phyloP scores from a whole-genome alignment of 2,888 invertebrate species.

The Eupelmus urozonus region DNA sequence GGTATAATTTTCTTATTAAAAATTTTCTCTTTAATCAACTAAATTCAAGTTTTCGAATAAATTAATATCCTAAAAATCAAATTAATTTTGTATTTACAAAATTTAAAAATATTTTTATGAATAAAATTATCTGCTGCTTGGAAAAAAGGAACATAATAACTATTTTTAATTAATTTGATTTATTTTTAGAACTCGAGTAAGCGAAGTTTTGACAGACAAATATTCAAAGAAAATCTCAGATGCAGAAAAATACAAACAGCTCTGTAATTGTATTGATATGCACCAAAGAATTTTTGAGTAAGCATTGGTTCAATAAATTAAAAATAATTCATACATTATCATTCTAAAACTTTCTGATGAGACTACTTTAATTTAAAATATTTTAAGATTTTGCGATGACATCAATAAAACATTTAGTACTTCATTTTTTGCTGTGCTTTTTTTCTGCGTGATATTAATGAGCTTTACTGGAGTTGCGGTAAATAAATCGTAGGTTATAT shows the following conservation, averaged over 20 bases:
- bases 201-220: neutral
- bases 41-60: too few relatives aligned
- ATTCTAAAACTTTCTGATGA: too few relatives aligned
- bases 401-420: constrained; percentile 12
- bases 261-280: neutral
- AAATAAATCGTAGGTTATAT: too few relatives aligned
- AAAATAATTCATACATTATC: too few relatives aligned
- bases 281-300: constrained; percentile 13
- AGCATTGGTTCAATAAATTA: too few relatives aligned
- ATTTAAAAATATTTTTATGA: too few relatives aligned
- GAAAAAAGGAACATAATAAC: neutral
- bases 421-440: constrained; percentile 13
- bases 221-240: neutral
- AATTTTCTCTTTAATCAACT: too few relatives aligned
- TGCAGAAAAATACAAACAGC: neutral
- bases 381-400: constrained; percentile 7
- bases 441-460: constrained; percentile 28
- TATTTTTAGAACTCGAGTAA: neutral
- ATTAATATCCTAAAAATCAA: too few relatives aligned
- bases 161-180: neutral
- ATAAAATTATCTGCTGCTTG: neutral
- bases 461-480: constrained; percentile 54
- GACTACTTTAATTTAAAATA: too few relatives aligned
- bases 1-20: too few relatives aligned
- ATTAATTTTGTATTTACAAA: too few relatives aligned